Evolutionary conservation across 2,113 vertebrate genomes (phyloP).

Genomic region (Acrocephalus arundinaceus): DNA sequence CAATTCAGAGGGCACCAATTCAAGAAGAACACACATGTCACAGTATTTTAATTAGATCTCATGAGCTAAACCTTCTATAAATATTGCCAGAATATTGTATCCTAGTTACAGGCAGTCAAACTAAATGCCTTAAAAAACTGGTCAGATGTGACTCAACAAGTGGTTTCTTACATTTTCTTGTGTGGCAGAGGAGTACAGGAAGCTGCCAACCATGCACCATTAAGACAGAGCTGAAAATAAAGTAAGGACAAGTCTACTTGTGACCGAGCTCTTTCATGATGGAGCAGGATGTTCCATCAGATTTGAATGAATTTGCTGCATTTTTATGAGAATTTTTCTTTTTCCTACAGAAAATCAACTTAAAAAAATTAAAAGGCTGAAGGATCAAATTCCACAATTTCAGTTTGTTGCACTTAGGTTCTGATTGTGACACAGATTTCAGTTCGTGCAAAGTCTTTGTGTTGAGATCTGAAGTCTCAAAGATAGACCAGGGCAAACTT

Average conservation of each 20-base stretch:
- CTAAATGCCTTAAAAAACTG: background rate
- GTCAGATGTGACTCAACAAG: background rate
- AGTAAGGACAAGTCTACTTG: background rate
- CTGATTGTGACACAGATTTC: background rate
- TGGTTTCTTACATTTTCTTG: background rate
- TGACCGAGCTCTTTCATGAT: background rate
- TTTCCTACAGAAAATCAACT: background rate
- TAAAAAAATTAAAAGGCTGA: background rate
- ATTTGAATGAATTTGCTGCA: background rate
- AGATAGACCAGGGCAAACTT: background rate
- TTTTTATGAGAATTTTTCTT: background rate
- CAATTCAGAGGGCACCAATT: constrained; percentile 46
- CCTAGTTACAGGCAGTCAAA: constrained; percentile 3
- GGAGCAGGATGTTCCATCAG: background rate
- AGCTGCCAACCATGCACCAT: background rate
- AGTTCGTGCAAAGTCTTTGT: background rate
- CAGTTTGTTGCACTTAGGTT: background rate
- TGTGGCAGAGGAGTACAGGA: background rate
- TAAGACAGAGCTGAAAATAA: background rate
- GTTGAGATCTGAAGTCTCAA: background rate
- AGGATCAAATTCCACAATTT: background rate
- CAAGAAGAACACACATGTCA: constrained; percentile 39
- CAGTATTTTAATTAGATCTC: constrained; percentile 74
- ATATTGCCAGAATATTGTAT: constrained; percentile 46
- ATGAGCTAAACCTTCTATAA: constrained; percentile 40